phyloP scores from a whole-genome alignment of 2,113 vertebrate genomes.

The Callithrix jacchus region DNA sequence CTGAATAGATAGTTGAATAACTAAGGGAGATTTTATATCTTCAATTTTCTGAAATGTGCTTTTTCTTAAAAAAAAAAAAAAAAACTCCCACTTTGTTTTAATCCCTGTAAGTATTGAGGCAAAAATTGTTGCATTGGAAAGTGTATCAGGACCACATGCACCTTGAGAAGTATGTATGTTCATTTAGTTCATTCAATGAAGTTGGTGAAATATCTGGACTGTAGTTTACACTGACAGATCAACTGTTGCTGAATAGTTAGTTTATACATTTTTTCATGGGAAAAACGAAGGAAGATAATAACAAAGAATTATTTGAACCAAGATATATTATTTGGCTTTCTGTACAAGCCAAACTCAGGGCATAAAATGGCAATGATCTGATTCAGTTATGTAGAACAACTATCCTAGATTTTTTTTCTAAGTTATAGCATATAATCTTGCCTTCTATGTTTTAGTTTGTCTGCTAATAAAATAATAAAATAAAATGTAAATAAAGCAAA shows the following conservation, averaged over 20 bases:
- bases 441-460: neutral
- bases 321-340: neutral
- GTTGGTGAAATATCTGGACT: neutral
- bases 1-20: neutral
- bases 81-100: neutral
- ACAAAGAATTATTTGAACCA: neutral
- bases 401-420: neutral
- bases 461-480: neutral
- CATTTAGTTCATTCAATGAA: neutral
- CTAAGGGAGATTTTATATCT: neutral
- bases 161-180: neutral
- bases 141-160: neutral
- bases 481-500: neutral
- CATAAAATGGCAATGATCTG: neutral
- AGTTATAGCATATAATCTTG: neutral
- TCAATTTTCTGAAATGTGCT: neutral
- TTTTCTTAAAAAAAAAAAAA: neutral
- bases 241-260: neutral
- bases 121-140: constrained; percentile 10
- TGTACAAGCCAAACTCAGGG: neutral
- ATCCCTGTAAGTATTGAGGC: neutral
- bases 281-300: neutral
- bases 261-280: neutral
- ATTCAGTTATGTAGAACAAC: neutral
- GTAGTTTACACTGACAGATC: neutral